These are phyloP conservation scores for Spea multiplicata DNA, from an alignment of 2,113 vertebrate species.

Conservation along the genomic window DNA sequence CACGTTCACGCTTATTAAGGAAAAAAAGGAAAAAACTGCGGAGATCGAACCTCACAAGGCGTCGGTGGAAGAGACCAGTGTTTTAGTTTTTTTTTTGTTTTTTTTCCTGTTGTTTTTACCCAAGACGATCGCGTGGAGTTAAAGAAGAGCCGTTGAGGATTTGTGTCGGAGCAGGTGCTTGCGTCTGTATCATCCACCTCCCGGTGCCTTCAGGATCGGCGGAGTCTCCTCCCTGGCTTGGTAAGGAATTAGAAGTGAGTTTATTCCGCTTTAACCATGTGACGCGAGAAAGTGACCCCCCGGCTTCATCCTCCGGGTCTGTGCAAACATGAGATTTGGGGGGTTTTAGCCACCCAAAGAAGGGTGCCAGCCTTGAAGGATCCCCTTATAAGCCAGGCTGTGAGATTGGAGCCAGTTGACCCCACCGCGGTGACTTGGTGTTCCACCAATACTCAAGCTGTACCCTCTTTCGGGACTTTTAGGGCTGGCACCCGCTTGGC, in stretches of 20 bases:
- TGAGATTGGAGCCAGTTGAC: not conserved
- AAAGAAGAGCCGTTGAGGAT: not conserved
- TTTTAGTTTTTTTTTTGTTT: not conserved
- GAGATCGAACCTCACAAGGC: not conserved
- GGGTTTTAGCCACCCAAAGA: too few species aligned
- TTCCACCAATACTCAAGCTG: not conserved
- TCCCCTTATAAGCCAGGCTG: not conserved
- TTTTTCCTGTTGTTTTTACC: not conserved
- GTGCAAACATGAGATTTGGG: not conserved
- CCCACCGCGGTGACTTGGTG: not conserved
- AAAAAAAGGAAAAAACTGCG: not conserved
- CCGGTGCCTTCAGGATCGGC: not conserved
- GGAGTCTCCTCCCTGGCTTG: not conserved
- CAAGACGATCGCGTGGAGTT: not conserved
- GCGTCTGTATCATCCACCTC: not conserved
- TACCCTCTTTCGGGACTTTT: not conserved
- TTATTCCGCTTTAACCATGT: not conserved
- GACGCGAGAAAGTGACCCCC: not conserved
- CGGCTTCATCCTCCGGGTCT: not conserved
- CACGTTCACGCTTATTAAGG: not conserved
- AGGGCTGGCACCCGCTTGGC: not conserved
- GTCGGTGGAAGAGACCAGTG: not conserved
- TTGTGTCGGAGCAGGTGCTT: not conserved
- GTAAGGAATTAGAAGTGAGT: constrained; percentile 8
- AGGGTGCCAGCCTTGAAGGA: not conserved